Evolutionary conservation across 2,888 invertebrate genomes (phyloP).

Genomic region (Ophion ellenae): DNA sequence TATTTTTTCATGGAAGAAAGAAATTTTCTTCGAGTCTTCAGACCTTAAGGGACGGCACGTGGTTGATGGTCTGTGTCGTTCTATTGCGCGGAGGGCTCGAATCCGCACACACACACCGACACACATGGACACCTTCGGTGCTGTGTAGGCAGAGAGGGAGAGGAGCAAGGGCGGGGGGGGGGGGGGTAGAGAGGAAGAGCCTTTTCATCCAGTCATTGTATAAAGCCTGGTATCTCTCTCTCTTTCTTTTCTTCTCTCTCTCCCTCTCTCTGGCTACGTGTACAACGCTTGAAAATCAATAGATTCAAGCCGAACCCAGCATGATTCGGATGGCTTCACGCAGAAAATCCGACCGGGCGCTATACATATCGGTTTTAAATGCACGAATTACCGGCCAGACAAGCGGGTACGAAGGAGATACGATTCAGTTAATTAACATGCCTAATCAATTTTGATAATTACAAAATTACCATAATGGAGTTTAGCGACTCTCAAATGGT

Average conservation of each 20-base stretch:
- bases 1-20: constrained; percentile 3
- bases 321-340: constrained; percentile 36
- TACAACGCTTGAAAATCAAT: constrained; percentile 62
- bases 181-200: constrained; percentile 8
- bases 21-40: constrained; percentile 17
- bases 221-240: constrained; percentile 2
- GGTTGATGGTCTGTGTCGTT: constrained; percentile 19
- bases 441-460: not conserved
- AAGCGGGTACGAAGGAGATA: not conserved
- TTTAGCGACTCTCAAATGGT: not conserved
- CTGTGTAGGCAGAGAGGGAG: not conserved
- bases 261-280: constrained; percentile 16
- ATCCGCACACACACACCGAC: not conserved
- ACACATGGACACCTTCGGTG: not conserved
- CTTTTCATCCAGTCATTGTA: constrained; percentile 29
- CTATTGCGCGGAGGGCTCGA: not conserved
- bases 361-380: not conserved
- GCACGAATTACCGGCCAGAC: constrained; percentile 3
- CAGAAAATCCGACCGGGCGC: constrained; percentile 40
- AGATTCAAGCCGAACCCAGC: constrained; percentile 63
- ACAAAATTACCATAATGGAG: not conserved
- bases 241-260: not conserved
- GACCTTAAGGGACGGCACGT: constrained; percentile 16
- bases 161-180: not conserved
- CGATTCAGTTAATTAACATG: not conserved